These are phyloP conservation scores for Cephus pygmeus DNA, from an alignment of 2,888 invertebrate genomes.

Conservation along the genomic window DNA sequence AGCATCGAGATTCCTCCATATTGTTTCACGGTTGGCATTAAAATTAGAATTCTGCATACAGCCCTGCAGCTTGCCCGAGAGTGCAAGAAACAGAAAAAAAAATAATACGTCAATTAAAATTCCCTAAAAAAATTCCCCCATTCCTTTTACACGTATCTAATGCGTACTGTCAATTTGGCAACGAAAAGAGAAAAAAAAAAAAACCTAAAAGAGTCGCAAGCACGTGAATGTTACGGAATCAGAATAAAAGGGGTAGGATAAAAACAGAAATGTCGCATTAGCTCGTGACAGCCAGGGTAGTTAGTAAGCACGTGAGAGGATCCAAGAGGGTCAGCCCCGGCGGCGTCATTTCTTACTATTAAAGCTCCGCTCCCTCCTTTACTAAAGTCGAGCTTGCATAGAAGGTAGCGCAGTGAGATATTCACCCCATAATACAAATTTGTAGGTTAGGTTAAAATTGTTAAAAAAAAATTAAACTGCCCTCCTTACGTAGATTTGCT, in stretches of 20 bases:
- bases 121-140: too few relatives aligned
- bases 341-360: background rate
- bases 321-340: background rate
- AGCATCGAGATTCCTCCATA: too few relatives aligned
- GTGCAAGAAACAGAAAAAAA: too few relatives aligned
- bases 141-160: background rate
- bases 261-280: background rate
- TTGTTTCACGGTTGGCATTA: too few relatives aligned
- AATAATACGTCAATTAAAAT: too few relatives aligned
- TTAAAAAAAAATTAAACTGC: background rate
- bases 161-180: background rate
- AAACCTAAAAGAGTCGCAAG: background rate
- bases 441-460: background rate
- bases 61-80: too few relatives aligned
- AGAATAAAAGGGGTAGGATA: background rate
- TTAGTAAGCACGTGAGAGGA: background rate
- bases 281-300: background rate
- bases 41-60: too few relatives aligned
- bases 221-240: background rate
- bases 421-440: background rate
- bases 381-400: background rate
- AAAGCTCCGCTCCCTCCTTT: background rate
- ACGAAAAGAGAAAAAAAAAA: too few relatives aligned
- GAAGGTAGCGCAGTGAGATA: background rate
- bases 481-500: background rate